Conservation (phyloP, 2,113 vertebrate species). For the Puma concolor region DNA sequence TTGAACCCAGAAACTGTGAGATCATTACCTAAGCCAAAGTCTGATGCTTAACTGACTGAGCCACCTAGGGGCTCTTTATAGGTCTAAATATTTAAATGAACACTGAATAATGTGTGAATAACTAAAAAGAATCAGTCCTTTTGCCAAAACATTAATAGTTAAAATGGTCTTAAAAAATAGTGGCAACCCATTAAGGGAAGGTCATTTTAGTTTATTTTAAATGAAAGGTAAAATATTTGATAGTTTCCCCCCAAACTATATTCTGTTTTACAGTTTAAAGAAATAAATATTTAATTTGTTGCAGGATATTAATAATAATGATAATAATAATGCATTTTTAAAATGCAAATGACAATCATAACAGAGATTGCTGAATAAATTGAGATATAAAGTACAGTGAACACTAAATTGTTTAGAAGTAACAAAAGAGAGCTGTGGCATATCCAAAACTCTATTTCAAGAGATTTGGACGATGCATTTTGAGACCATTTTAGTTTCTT, state of each 20-base stretch:
- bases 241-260: background rate
- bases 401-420: background rate
- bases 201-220: background rate
- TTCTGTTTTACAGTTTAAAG: background rate
- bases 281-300: background rate
- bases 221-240: background rate
- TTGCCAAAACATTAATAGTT: background rate
- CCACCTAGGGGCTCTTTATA: background rate
- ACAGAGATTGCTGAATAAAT: background rate
- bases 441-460: background rate
- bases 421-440: background rate
- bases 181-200: background rate
- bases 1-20: too few relatives aligned
- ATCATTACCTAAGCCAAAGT: too few relatives aligned
- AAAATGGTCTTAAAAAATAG: background rate
- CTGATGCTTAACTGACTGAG: too few relatives aligned
- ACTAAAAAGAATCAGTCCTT: background rate
- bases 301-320: background rate
- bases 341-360: background rate
- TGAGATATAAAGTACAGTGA: background rate
- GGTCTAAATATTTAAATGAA: slow-evolving; percentile 12
- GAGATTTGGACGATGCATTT: background rate
- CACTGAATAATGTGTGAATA: background rate
- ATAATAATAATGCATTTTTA: background rate
- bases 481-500: background rate